Percentiles rank a stretch among this genome's conserved stretches.
Evolutionary conservation across 2,113 vertebrate genomes (phyloP).

Genomic region (Lethenteron camtschaticum): DNA sequence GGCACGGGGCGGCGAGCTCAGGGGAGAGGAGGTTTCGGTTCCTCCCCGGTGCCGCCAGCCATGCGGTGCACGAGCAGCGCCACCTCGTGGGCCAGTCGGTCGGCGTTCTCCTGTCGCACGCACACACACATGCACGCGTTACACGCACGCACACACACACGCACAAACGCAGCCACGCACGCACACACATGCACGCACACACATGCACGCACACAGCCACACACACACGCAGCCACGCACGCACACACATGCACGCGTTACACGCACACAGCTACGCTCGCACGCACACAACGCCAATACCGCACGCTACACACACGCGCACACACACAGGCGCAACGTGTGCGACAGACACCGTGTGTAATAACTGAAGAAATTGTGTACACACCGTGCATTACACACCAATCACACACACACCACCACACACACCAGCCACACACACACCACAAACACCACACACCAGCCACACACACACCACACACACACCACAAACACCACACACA

Average conservation of each 20-base stretch:
- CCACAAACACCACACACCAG: too few species aligned
- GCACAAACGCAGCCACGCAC: neutral
- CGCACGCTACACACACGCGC: too few species aligned
- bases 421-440: too few species aligned
- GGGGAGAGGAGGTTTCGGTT: conserved; percentile 25
- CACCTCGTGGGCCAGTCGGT: conserved; percentile 55
- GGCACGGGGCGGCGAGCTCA: neutral
- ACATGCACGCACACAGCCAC: neutral
- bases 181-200: neutral
- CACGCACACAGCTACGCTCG: neutral
- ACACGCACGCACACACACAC: neutral
- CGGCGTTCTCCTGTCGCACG: conserved; percentile 39
- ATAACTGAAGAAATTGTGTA: too few species aligned
- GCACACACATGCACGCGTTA: neutral
- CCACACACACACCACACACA: too few species aligned
- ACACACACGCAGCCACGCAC: neutral
- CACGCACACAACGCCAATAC: neutral
- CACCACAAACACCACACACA: too few species aligned
- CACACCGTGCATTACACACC: too few species aligned
- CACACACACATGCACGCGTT: neutral
- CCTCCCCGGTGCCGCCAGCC: conserved; percentile 52
- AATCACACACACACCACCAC: too few species aligned
- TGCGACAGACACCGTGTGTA: too few species aligned
- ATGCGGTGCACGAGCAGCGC: conserved; percentile 50
- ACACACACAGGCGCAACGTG: too few species aligned